Evolutionary conservation across 2,888 invertebrate species (phyloP).

Genomic region (Pantelozetes paolii): DNA sequence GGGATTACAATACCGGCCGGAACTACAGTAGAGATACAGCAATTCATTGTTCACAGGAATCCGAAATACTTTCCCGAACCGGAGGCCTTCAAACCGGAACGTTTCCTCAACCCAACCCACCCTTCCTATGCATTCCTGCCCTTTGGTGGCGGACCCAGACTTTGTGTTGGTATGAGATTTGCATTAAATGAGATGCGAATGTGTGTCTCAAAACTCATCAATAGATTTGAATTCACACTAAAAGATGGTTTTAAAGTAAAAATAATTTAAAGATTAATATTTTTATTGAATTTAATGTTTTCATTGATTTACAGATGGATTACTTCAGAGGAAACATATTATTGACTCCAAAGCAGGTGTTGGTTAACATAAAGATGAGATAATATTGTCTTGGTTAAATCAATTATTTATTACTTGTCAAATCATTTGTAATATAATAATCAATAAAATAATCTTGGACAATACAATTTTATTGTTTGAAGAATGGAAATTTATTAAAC

Average conservation of each 20-base stretch:
- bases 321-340: too few species aligned
- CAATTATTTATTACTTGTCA: too few species aligned
- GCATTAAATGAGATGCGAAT: conserved; percentile 39
- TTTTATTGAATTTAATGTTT: too few species aligned
- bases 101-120: conserved; percentile 16
- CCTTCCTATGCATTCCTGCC: conserved; percentile 34
- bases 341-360: too few species aligned
- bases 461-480: too few species aligned
- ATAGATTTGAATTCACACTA: neutral
- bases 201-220: conserved; percentile 32
- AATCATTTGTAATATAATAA: too few species aligned
- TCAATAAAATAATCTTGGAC: too few species aligned
- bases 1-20: conserved; percentile 38
- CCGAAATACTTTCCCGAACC: conserved; percentile 36
- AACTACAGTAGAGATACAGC: conserved; percentile 17
- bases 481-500: too few species aligned
- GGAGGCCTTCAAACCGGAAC: conserved; percentile 33
- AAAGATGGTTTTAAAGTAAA: conserved; percentile 2
- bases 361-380: too few species aligned
- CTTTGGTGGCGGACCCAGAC: conserved; percentile 38
- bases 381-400: too few species aligned
- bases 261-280: too few species aligned
- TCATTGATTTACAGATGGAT: too few species aligned
- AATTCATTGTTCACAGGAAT: conserved; percentile 20
- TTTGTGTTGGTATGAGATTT: conserved; percentile 40